A percentile compares a stretch with the other conserved stretches of the same genome.
phyloP scores from a whole-genome alignment of 2,113 vertebrate species.

The Chaenocephalus aceratus region DNA sequence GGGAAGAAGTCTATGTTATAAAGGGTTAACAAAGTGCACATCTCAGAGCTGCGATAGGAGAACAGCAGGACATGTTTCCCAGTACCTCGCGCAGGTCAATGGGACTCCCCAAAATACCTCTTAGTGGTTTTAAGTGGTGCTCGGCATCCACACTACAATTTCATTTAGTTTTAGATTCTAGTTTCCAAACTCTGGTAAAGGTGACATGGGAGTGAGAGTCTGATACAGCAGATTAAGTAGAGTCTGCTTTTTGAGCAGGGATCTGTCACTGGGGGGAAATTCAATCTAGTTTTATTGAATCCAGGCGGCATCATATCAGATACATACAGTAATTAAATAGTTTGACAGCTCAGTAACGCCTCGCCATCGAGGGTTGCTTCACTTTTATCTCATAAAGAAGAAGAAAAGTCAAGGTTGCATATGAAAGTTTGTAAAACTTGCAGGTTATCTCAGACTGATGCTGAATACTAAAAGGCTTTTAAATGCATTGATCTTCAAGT shows the following conservation, averaged over 20 bases:
- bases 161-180: constrained; percentile 42
- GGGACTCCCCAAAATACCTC: constrained; percentile 25
- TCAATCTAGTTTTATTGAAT: constrained; percentile 47
- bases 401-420: not conserved
- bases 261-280: constrained; percentile 34
- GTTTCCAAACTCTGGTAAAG: constrained; percentile 24
- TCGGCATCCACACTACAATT: constrained; percentile 5
- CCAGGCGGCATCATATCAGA: constrained; percentile 26
- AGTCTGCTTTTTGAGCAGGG: constrained; percentile 33
- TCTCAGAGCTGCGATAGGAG: not conserved
- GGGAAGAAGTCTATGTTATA: not conserved
- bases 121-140: constrained; percentile 37
- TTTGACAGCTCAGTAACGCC: constrained; percentile 1
- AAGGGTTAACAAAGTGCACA: not conserved
- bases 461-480: not conserved
- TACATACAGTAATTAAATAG: constrained; percentile 24
- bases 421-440: not conserved
- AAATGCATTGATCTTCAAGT: not conserved
- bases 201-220: constrained; percentile 17
- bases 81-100: not conserved
- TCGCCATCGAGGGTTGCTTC: not conserved
- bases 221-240: constrained; percentile 21
- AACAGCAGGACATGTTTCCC: not conserved
- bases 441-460: not conserved
- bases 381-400: constrained; percentile 4